Conservation (phyloP, 2,888 invertebrate species). For the Gerris lacustris region DNA sequence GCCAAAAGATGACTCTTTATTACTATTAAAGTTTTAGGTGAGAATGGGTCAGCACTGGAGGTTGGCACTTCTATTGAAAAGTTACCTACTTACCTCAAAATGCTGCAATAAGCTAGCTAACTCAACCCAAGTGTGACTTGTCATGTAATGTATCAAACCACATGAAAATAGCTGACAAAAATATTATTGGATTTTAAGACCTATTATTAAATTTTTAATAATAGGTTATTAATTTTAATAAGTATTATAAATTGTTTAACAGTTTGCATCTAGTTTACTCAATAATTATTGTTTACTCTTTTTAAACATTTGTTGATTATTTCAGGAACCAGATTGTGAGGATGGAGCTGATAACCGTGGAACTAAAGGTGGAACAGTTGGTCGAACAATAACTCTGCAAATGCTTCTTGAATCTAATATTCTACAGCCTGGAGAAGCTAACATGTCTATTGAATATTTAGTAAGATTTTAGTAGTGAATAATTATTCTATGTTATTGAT, state of each 20-base stretch:
- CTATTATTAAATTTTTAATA: neutral
- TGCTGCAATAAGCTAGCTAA: too few relatives aligned
- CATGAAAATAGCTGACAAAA: too few relatives aligned
- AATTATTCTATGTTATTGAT: neutral
- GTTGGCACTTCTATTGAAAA: too few relatives aligned
- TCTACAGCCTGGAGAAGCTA: slow-evolving; percentile 66
- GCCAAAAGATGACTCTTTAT: too few relatives aligned
- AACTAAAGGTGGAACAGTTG: slow-evolving; percentile 31
- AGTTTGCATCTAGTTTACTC: slow-evolving; percentile 8
- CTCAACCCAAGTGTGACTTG: too few relatives aligned
- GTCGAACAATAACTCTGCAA: slow-evolving; percentile 65
- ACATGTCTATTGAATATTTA: slow-evolving; percentile 82
- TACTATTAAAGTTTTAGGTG: too few relatives aligned
- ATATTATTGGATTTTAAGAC: too few relatives aligned
- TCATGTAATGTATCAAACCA: too few relatives aligned
- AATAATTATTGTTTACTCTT: neutral
- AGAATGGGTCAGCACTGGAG: too few relatives aligned
- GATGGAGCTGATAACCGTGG: slow-evolving; percentile 16
- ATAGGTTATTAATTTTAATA: neutral
- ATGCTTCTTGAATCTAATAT: slow-evolving; percentile 76
- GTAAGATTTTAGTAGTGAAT: slow-evolving; percentile 39
- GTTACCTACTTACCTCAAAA: too few relatives aligned
- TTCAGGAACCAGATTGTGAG: slow-evolving; percentile 10
- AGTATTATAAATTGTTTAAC: slow-evolving; percentile 12
- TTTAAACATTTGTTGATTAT: neutral